Percentiles rank a stretch among this genome's conserved stretches.
Evolutionary conservation across 2,888 invertebrate genomes (phyloP).

Genomic region (Napeogenes inachia): DNA sequence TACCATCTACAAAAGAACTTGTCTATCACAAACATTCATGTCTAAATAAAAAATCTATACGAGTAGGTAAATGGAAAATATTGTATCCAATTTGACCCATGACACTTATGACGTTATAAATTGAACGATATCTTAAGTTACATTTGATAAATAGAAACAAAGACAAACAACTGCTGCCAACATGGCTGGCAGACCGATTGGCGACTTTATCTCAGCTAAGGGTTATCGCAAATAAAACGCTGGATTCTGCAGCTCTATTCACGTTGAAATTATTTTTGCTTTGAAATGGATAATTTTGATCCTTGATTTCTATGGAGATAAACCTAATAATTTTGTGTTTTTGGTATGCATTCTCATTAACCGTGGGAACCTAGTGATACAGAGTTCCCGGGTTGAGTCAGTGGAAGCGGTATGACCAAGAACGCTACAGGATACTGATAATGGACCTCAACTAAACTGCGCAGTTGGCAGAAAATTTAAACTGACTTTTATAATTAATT

Average conservation of each 20-base stretch:
- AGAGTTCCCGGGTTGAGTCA: conserved; percentile 40
- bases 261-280: no score
- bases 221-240: conserved; percentile 49
- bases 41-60: neutral
- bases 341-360: neutral
- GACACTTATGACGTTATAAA: neutral
- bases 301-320: no score
- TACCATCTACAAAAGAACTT: no score
- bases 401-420: conserved; percentile 37
- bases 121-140: conserved; percentile 10
- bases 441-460: conserved; percentile 2
- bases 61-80: neutral
- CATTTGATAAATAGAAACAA: conserved; percentile 27
- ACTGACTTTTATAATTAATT: no score
- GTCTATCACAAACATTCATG: neutral
- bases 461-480: no score
- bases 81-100: conserved; percentile 10
- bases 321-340: no score
- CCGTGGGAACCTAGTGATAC: conserved; percentile 34
- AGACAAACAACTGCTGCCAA: conserved; percentile 27
- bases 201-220: conserved; percentile 51
- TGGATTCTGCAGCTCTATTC: neutral
- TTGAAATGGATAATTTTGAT: no score
- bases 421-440: conserved; percentile 34
- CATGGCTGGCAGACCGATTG: conserved; percentile 48